phyloP scores from a whole-genome alignment of 2,113 vertebrate genomes.

The Delphinus delphis region DNA sequence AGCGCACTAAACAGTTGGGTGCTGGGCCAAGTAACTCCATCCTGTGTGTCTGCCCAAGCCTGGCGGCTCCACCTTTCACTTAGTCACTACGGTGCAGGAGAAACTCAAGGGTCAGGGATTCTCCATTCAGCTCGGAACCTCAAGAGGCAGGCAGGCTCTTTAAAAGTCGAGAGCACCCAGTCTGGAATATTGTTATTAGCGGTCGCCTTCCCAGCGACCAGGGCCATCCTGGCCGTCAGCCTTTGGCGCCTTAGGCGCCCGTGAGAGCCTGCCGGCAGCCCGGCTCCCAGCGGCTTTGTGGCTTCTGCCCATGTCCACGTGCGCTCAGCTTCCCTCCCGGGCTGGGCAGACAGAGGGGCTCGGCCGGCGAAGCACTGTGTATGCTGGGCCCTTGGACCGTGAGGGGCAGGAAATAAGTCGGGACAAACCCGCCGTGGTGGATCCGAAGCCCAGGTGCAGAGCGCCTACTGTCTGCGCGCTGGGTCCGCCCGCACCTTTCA shows the following conservation, averaged over 20 bases:
- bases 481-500: not conserved
- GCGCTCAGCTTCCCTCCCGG: not conserved
- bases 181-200: not conserved
- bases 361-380: not conserved
- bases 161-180: not conserved
- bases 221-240: not conserved
- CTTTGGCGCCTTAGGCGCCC: too few species aligned
- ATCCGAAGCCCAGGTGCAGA: not conserved
- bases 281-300: not conserved
- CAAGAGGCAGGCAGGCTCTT: not conserved
- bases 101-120: too few species aligned
- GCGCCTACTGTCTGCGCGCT: not conserved
- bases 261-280: not conserved
- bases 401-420: not conserved
- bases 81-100: not conserved
- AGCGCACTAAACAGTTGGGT: too few species aligned
- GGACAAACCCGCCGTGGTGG: accelerated
- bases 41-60: not conserved
- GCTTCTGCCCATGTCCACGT: not conserved
- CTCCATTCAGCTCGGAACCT: too few species aligned
- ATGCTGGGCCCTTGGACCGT: not conserved
- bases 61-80: too few species aligned
- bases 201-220: not conserved
- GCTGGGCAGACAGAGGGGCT: not conserved
- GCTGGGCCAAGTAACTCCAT: not conserved